phyloP scores from a whole-genome alignment of 1,140 invertebrate genomes.

The Neodiprion lecontei region DNA sequence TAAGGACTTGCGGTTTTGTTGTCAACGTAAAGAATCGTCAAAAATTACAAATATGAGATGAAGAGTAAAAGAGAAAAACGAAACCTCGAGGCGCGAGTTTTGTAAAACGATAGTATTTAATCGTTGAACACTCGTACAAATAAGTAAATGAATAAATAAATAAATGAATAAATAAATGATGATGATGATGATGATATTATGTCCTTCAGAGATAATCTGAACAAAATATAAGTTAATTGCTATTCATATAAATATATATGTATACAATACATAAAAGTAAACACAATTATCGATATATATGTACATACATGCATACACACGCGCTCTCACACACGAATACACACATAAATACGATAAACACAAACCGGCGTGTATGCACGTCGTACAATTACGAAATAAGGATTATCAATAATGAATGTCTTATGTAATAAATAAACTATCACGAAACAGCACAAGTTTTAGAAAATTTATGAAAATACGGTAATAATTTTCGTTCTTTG shows the following conservation, averaged over 20 bases:
- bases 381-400: constrained; percentile 56
- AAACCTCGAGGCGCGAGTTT: constrained; percentile 48
- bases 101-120: constrained; percentile 36
- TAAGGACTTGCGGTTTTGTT: constrained; percentile 25
- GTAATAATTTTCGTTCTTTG: not conserved
- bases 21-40: constrained; percentile 23
- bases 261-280: constrained; percentile 18
- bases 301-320: constrained; percentile 45
- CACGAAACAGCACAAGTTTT: not conserved
- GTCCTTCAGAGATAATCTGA: constrained; percentile 2
- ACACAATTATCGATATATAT: constrained; percentile 30
- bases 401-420: constrained; percentile 58
- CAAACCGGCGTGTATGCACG: no score
- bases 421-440: constrained; percentile 59
- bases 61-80: constrained; percentile 35
- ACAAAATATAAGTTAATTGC: not conserved
- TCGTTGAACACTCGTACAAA: constrained; percentile 38
- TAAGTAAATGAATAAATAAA: not conserved
- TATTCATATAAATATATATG: constrained; percentile 19
- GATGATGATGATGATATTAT: not conserved
- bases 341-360: constrained; percentile 6
- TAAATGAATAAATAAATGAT: constrained; percentile 5
- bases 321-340: constrained; percentile 38
- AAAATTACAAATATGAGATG: constrained; percentile 33
- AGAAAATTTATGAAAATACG: not conserved